These are phyloP conservation scores for Gracilinanus agilis DNA, from an alignment of 2,113 vertebrate genomes.

Conservation along the genomic window DNA sequence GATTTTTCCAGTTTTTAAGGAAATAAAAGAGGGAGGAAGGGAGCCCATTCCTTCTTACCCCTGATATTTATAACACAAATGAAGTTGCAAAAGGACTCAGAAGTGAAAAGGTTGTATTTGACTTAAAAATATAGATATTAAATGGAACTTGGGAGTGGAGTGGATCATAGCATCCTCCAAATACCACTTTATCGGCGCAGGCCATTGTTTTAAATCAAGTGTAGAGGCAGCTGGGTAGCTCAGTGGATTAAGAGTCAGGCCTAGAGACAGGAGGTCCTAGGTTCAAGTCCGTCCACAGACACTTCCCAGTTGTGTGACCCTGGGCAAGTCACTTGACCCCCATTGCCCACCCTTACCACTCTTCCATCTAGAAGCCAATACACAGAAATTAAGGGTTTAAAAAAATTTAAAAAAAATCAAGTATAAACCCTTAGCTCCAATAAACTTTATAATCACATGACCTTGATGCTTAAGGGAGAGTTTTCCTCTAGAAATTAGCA, in stretches of 20 bases:
- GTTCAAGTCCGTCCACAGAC: too few species aligned
- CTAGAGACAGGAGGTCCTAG: too few species aligned
- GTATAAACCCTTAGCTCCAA: neutral
- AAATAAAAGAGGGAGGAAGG: neutral
- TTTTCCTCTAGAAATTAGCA: neutral
- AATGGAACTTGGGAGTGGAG: neutral
- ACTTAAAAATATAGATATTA: neutral
- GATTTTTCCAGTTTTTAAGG: neutral
- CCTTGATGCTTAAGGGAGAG: neutral
- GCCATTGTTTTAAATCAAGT: neutral
- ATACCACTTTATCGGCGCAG: neutral
- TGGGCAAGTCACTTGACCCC: too few species aligned
- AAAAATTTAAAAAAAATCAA: too few species aligned
- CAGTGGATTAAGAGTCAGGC: too few species aligned
- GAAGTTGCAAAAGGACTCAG: neutral
- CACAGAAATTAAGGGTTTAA: too few species aligned
- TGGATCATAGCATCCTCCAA: neutral
- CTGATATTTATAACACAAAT: neutral
- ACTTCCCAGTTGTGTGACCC: too few species aligned
- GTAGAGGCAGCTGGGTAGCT: too few species aligned
- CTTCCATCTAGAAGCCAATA: too few species aligned
- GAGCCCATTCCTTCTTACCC: neutral
- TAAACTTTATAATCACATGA: neutral
- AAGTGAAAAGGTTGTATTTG: neutral
- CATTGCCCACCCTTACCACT: too few species aligned